Percentiles rank a stretch among this genome's conserved stretches.
Conservation (phyloP, 2,888 invertebrate species). For the Myathropa florea region DNA sequence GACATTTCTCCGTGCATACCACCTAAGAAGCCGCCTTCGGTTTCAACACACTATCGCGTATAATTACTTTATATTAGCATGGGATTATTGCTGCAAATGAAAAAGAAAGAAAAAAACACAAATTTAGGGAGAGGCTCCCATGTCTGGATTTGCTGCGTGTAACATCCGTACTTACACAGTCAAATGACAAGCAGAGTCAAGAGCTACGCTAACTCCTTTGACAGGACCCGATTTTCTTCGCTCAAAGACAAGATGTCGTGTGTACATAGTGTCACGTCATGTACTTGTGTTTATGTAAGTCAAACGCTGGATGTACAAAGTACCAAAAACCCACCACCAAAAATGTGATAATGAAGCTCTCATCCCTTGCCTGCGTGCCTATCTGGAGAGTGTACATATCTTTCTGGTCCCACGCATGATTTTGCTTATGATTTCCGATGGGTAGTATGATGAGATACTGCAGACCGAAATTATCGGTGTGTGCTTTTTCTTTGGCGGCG, state of each 20-base stretch:
- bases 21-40: slow-evolving; percentile 27
- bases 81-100: slow-evolving; percentile 27
- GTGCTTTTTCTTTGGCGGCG: slow-evolving; percentile 7
- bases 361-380: not conserved
- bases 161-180: not conserved
- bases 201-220: not conserved
- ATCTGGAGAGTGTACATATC: not conserved
- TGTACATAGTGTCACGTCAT: not conserved
- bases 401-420: slow-evolving; percentile 40
- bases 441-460: not conserved
- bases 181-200: not conserved
- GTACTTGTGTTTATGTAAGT: not conserved
- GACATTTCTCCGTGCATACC: slow-evolving; percentile 38
- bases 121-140: not conserved
- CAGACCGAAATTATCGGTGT: slow-evolving; percentile 24
- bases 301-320: not conserved
- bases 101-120: not conserved
- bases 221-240: not conserved
- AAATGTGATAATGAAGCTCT: slow-evolving; percentile 14
- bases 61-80: slow-evolving; percentile 21
- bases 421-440: slow-evolving; percentile 41
- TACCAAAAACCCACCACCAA: slow-evolving; percentile 9
- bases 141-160: not conserved
- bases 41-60: slow-evolving; percentile 27
- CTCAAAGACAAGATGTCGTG: not conserved